A percentile compares a stretch with the other conserved stretches of the same genome.
phyloP scores from a whole-genome alignment of 1,140 invertebrate genomes.

The Chelonus insularis region DNA sequence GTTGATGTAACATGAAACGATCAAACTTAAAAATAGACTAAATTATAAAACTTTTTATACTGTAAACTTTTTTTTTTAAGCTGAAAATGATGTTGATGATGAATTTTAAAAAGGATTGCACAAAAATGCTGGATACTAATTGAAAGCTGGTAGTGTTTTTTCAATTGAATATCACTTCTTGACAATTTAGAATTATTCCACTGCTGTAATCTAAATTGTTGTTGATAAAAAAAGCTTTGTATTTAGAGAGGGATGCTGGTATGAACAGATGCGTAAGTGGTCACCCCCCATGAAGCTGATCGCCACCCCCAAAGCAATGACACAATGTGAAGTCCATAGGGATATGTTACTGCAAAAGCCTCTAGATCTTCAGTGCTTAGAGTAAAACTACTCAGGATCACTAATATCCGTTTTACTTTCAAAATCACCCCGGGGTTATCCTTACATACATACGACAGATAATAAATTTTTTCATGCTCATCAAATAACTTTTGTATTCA shows the following conservation, averaged over 20 bases:
- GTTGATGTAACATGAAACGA: no score
- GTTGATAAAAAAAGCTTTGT: conserved; percentile 21
- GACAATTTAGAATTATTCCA: neutral
- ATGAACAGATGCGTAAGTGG: conserved; percentile 58
- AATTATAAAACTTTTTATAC: no score
- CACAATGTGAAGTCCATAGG: conserved; percentile 42
- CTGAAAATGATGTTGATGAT: no score
- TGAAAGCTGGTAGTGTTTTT: no score
- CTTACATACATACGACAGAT: neutral
- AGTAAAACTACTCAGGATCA: conserved; percentile 9
- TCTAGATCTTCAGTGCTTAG: neutral
- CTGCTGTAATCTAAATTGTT: neutral
- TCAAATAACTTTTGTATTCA: neutral
- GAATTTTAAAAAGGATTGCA: no score
- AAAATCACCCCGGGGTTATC: neutral
- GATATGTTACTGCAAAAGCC: conserved; percentile 9
- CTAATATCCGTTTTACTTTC: conserved; percentile 3
- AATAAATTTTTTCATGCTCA: neutral
- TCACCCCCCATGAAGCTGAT: conserved; percentile 27
- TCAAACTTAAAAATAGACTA: no score
- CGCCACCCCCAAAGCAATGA: conserved; percentile 33
- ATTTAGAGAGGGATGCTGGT: conserved; percentile 49
- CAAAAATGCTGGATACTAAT: no score
- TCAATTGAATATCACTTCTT: no score
- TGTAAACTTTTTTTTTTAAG: no score